A percentile compares a stretch with the other conserved stretches of the same genome.
Evolutionary conservation across 2,888 invertebrate genomes (phyloP).

Genomic region (Hydraecia micacea): DNA sequence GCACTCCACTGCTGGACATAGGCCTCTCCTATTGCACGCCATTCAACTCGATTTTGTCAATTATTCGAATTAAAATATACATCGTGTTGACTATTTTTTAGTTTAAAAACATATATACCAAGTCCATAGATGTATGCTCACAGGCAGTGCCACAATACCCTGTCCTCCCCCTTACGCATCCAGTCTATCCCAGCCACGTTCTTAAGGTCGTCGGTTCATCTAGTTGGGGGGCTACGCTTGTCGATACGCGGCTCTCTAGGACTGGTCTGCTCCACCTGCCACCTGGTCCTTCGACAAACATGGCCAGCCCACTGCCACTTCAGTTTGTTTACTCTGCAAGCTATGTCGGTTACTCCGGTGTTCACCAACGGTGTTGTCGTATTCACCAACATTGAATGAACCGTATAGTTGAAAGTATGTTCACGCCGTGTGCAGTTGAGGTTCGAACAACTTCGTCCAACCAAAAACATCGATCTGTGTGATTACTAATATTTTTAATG

Average conservation of each 20-base stretch:
- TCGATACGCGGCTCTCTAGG: background rate
- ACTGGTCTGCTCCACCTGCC: no score
- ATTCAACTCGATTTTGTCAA: no score
- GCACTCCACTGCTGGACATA: no score
- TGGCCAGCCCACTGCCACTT: background rate
- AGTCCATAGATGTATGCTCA: background rate
- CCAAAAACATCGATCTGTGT: background rate
- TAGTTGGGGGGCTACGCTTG: background rate
- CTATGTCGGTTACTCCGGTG: no score
- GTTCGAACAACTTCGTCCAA: background rate
- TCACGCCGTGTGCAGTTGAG: background rate
- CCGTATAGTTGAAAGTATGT: background rate
- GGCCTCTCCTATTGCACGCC: no score
- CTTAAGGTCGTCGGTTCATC: no score
- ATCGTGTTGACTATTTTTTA: background rate
- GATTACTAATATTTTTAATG: background rate
- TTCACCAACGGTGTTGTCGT: no score
- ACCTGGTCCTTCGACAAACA: background rate
- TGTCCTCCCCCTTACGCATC: background rate
- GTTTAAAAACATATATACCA: background rate
- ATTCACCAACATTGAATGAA: no score
- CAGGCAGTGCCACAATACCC: background rate
- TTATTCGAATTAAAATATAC: background rate
- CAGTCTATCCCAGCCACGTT: background rate
- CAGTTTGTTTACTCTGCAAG: background rate